phyloP scores from a whole-genome alignment of 2,888 invertebrate genomes.

The Heliconius ismenius region DNA sequence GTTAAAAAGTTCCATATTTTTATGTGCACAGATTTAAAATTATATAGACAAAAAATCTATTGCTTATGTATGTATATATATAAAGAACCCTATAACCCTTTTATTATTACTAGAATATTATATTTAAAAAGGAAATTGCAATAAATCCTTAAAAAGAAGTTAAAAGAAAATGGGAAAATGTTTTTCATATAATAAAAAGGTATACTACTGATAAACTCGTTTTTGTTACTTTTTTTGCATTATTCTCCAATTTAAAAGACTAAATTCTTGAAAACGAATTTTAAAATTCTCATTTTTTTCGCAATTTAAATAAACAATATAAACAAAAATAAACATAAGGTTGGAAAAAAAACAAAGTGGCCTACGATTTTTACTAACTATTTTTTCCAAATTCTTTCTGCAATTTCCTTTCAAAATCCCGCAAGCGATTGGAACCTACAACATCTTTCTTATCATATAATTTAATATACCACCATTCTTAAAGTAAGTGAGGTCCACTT shows the following conservation, averaged over 20 bases:
- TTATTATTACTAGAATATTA: neutral
- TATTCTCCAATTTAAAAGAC: too few relatives aligned
- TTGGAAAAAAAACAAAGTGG: neutral
- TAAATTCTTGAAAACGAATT: too few relatives aligned
- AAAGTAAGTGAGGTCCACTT: constrained; percentile 97
- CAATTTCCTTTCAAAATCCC: neutral
- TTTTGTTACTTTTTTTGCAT: too few relatives aligned
- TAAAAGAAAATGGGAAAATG: too few relatives aligned
- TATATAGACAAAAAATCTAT: neutral
- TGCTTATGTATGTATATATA: neutral
- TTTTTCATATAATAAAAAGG: too few relatives aligned
- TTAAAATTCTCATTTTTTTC: too few relatives aligned
- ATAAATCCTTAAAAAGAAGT: neutral
- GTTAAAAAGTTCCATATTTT: too few relatives aligned
- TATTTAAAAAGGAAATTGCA: neutral
- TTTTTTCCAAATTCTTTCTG: neutral
- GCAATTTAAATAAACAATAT: too few relatives aligned
- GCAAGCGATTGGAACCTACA: constrained; percentile 47
- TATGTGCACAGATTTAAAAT: neutral
- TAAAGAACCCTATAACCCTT: neutral
- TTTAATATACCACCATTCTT: constrained; percentile 97
- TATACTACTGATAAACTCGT: too few relatives aligned
- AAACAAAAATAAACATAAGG: too few relatives aligned
- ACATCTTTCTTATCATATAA: constrained; percentile 97
- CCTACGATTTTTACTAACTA: neutral